Evolutionary conservation across 2,113 vertebrate genomes (phyloP).

Genomic region (Chaetodon auriga): DNA sequence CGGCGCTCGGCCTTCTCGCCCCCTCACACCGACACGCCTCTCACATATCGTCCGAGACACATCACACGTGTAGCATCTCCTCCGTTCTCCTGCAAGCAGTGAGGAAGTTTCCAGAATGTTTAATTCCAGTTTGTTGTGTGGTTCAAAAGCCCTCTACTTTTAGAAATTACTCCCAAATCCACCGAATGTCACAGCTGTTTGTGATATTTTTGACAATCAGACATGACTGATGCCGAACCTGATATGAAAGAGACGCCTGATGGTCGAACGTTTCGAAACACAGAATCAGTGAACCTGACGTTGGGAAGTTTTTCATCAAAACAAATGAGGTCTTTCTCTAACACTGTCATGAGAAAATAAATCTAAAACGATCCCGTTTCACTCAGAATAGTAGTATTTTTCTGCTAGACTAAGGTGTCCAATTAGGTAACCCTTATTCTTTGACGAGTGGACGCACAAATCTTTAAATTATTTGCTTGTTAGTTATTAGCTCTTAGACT

Average conservation of each 20-base stretch:
- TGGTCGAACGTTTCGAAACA: not conserved
- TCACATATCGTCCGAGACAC: not conserved
- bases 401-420: not conserved
- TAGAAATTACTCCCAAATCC: conserved; percentile 21
- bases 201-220: conserved; percentile 61
- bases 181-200: conserved; percentile 24
- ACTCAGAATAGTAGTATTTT: not conserved
- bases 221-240: conserved; percentile 21
- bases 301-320: not conserved
- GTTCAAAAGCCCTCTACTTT: conserved; percentile 20
- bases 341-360: not conserved
- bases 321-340: not conserved
- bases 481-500: not conserved
- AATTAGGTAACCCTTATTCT: not conserved
- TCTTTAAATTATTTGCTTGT: not conserved
- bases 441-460: not conserved
- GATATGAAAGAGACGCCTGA: not conserved
- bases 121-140: conserved; percentile 23
- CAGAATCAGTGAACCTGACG: not conserved
- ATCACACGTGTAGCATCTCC: conserved; percentile 54
- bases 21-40: not conserved
- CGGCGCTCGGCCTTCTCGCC: not conserved
- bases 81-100: conserved; percentile 6
- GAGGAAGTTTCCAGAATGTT: conserved; percentile 45
- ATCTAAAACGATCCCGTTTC: not conserved